Base-by-base conservation (phyloP, 2,113 vertebrate species). In the Cnemophilus loriae region DNA sequence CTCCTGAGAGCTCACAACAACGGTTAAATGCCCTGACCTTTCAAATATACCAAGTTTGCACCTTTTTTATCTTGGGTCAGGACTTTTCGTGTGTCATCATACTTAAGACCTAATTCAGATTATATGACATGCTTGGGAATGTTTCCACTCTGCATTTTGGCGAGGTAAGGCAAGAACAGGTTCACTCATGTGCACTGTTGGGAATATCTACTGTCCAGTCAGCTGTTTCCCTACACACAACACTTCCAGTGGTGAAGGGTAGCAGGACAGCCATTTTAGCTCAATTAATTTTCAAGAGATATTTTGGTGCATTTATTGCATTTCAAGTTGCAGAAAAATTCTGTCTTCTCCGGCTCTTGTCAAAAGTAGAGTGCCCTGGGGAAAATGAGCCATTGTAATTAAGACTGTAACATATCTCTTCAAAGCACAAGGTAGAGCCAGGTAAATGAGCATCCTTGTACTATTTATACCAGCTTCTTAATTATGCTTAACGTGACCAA, bases 301-400 rank as follows among this genome's bases (percentile, higher is more conserved):
- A 49, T 12, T 60, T 84, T 88, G 47, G 7, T 78, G 57, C 46
- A n/a, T 84, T 95, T 78, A 10, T 59, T 94, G 57, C 35, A 49
- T 71, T 87, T 91, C 17, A 61, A 55, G 81, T 55, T 59, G 53
- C n/a, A 63, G 39, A 69, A 88, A 75, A 79, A 67, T 84, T 90
- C 13, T 3, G 17, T 73, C 59, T 30, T 89, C 79, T 92, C 61
- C 71, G 56, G 69, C 53, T 46, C 73, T 67, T 63, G 71, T 46
- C 23, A 41, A 89, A 96, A 93, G 41, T 82, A 60, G 4, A 79
- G n/a, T 35, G 69, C 84, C 60, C 47, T 52, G 37, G 78, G 84
- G 94, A 35, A 93, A 94, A 85, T 52, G 52, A 88, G 59, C 67
- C 35, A 7, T 73, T 90, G 63, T 93, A 97, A 96, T 97, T 93